Percentiles rank a stretch among this genome's conserved stretches.
phyloP scores from a whole-genome alignment of 1,140 invertebrate genomes.

The Leptinotarsa texana region DNA sequence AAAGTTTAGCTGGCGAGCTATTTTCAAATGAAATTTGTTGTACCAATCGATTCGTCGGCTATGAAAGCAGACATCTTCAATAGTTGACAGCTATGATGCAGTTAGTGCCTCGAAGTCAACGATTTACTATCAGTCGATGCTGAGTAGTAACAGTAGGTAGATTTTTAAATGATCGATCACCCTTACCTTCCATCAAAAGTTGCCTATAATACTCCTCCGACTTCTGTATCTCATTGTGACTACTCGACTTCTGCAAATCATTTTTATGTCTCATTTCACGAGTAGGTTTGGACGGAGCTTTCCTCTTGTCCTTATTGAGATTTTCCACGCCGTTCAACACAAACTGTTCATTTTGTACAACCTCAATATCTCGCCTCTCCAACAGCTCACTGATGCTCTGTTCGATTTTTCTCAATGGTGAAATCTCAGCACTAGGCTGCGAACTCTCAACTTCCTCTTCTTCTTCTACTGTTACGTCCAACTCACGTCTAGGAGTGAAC shows the following conservation, averaged over 20 bases:
- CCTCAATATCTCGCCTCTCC: slow-evolving; percentile 56
- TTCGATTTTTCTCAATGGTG: slow-evolving; percentile 67
- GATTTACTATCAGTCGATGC: no score
- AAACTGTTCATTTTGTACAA: slow-evolving; percentile 46
- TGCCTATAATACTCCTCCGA: slow-evolving; percentile 61
- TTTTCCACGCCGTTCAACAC: slow-evolving; percentile 42
- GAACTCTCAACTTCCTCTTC: slow-evolving; percentile 64
- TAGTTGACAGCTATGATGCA: no score
- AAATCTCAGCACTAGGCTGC: slow-evolving; percentile 60
- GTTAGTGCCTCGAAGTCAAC: no score
- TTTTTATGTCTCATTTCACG: slow-evolving; percentile 58
- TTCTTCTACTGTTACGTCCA: slow-evolving; percentile 64
- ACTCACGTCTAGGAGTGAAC: slow-evolving; percentile 56
- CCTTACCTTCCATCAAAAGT: slow-evolving; percentile 55
- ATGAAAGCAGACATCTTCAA: no score
- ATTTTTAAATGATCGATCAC: neutral
- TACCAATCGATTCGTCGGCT: no score
- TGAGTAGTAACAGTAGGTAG: no score
- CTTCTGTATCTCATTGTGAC: slow-evolving; percentile 63
- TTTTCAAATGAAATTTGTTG: no score
- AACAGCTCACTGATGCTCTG: slow-evolving; percentile 68
- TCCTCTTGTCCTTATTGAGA: slow-evolving; percentile 41
- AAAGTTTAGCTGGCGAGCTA: no score
- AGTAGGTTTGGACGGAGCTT: slow-evolving; percentile 57
- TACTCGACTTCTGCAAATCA: slow-evolving; percentile 63